Percentiles rank a stretch among this genome's conserved stretches.
phyloP scores from a whole-genome alignment of 2,888 invertebrate genomes.

The Xylocampa areola region DNA sequence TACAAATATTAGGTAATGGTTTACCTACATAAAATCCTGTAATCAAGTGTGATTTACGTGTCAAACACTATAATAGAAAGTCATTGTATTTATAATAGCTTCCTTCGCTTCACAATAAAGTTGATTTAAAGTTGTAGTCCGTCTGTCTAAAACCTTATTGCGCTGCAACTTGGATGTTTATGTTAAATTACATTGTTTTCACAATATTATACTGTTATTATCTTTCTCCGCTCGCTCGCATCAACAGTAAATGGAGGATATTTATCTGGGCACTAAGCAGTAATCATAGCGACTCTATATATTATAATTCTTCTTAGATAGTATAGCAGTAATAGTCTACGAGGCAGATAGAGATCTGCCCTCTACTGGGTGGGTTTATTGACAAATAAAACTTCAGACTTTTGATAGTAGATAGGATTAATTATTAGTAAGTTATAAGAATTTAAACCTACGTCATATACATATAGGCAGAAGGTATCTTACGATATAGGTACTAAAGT shows the following conservation, averaged over 20 bases:
- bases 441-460: too few species aligned
- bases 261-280: constrained; percentile 24
- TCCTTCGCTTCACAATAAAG: too few species aligned
- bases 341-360: constrained; percentile 25
- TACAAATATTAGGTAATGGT: too few species aligned
- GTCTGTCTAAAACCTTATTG: constrained; percentile 21
- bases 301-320: constrained; percentile 28
- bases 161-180: constrained; percentile 28
- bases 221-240: constrained; percentile 37
- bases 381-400: too few species aligned
- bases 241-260: constrained; percentile 47
- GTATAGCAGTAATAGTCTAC: background rate
- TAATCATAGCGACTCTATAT: constrained; percentile 15
- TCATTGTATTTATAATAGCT: too few species aligned
- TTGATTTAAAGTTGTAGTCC: background rate
- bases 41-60: too few species aligned
- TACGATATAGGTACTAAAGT: too few species aligned
- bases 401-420: too few species aligned
- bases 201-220: constrained; percentile 47
- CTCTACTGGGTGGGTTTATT: constrained; percentile 10
- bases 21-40: too few species aligned
- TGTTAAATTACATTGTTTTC: constrained; percentile 53
- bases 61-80: too few species aligned
- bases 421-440: too few species aligned
- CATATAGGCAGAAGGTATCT: too few species aligned